Evolutionary conservation across 2,113 vertebrate species (phyloP).

Genomic region (Leptobrachium leishanense): DNA sequence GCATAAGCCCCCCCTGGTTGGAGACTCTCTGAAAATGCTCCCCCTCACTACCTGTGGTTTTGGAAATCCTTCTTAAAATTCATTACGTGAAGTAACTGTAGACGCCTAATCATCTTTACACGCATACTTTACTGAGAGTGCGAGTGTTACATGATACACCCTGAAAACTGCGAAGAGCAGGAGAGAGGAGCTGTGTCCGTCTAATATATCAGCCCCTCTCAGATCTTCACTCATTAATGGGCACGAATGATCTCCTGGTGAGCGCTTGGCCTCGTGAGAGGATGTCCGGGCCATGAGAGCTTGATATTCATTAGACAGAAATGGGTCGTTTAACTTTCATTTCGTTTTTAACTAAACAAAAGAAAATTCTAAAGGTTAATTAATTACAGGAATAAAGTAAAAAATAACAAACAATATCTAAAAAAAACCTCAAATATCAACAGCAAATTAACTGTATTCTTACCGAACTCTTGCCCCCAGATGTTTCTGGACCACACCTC

Average conservation of each 20-base stretch:
- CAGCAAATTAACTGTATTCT: too few species aligned
- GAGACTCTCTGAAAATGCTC: background rate
- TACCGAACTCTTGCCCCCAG: too few species aligned
- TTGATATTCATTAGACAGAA: too few species aligned
- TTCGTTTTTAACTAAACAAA: too few species aligned
- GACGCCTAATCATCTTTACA: constrained; percentile 57
- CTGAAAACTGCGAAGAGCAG: constrained; percentile 43
- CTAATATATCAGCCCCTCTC: background rate
- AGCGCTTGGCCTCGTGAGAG: background rate
- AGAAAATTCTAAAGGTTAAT: too few species aligned
- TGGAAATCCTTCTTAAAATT: constrained; percentile 53
- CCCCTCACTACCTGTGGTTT: constrained; percentile 46
- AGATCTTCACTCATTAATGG: background rate
- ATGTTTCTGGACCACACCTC: too few species aligned
- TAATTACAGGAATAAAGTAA: too few species aligned
- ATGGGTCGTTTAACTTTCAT: too few species aligned
- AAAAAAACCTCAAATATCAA: too few species aligned
- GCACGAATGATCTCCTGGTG: background rate
- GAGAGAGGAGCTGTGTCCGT: constrained; percentile 4
- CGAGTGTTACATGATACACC: constrained; percentile 26
- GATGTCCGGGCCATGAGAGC: too few species aligned
- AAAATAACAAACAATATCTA: too few species aligned
- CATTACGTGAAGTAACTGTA: constrained; percentile 51
- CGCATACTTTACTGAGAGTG: background rate
- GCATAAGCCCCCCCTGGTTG: constrained; percentile 53